Evolutionary conservation across 2,797 vertebrate genomes (phyloP), one percentile per base, ranked within the genome.

Genomic region (Bradypodion ventrale): DNA sequence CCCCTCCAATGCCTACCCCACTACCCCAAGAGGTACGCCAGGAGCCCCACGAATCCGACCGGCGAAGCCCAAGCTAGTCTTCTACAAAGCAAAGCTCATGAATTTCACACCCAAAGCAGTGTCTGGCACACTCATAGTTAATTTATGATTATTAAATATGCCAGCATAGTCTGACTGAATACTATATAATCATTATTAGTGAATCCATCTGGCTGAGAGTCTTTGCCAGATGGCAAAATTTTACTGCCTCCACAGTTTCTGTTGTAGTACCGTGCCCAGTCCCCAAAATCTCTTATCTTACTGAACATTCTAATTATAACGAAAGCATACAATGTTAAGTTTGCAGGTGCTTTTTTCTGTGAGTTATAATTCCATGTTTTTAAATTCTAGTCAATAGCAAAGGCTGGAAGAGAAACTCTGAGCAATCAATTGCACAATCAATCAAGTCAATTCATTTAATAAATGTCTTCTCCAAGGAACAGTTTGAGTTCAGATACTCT

Each of bases 161-260:
- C 91, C 87, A 91, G 88, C 82, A 93, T 90, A 83, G 89, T 90
- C 93, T 94, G 91, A 91, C 90, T 91, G 95, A 95, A 92, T 86
- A 91, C 91, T 94, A 93, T 89, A 85, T 85, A 88, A 87, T 94
- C 95, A 92, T 91, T 92, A 95, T 95, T 95, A 96, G 91, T 84
- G 88, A 82, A 93, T 93, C 94, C 95, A 95, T 95, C 94, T 95
- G 95, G 90, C 89, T 90, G 91, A 82, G 70, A 83, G 65, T 77
- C 89, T 92, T 92, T 91, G 93, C 93, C 95, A 96, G 92, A 94
- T 94, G 93, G 93, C 87, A 94, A 93, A 94, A 83, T 88, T 80
- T 27, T 87, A 87, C 88, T 84, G 90, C 85, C 84, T 88, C 89
- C 63, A 0, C 89, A 89, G 80, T 90, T 90, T 84, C 85, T 94